Evolutionary conservation across 2,113 vertebrate genomes (phyloP), one percentile per base, ranked within the genome.

Genomic region (Pachycephala philippinensis): DNA sequence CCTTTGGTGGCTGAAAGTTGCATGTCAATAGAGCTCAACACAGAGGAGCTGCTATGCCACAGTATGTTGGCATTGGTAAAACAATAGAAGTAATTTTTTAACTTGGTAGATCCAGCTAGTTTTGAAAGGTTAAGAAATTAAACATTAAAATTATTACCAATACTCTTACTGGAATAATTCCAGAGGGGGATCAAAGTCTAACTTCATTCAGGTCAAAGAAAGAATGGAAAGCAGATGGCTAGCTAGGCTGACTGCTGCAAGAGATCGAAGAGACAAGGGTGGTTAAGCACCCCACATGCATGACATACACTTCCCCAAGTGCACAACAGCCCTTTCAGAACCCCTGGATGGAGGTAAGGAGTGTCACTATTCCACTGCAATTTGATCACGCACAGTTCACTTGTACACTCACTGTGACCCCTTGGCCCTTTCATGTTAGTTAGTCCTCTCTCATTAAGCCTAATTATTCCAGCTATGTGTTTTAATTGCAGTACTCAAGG

Each of bases 381-480:
- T 28, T 37, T 42, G 7, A 26, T 30, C 9, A 35, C 0, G 0
- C 17, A 39, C 15, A 63, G 11, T 26, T 57, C 52, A 15, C 35
- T 39, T 37, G 24, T 12, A 37, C 24, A 39, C 24, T 68, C 35
- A 16, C 24, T 30, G 23, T 63, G 11, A 71, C 23, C 23, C 21
- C 26, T 47, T 57, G 15, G 33, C 42, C 35, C 15, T 61, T 74
- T 91, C 49, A 60, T 15, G 3, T 31, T 22, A 22, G 6, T 28
- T 40, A 69, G 66, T 52, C 17, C 22, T 53, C 42, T 80, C 45
- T 86, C 50, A 80, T 77, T 45, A 88, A 65, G 59, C 18, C 31
- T 64, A 6, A 15, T 80, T 64, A 83, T 49, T 49, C 18, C n/a
- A 69, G 47, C 26, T 82, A 50, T 1, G 4, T 19, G 7, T 47